These are phyloP conservation scores for Acheta domesticus DNA, from an alignment of 2,888 invertebrate genomes.

Conservation along the genomic window DNA sequence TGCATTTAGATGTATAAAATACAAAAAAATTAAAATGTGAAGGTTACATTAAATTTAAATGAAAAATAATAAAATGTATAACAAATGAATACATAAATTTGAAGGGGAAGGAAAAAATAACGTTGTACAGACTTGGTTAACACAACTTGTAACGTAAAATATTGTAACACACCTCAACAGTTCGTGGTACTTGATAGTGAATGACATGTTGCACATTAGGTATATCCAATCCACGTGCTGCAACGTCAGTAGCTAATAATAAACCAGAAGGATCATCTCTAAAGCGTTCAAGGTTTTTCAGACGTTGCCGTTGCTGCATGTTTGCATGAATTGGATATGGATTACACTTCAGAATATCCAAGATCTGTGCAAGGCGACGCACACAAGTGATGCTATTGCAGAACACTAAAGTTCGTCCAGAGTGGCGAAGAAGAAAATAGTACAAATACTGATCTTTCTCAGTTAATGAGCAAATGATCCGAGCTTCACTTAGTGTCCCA, in stretches of 20 bases:
- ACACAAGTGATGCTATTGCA: conserved; percentile 93
- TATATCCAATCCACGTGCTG: conserved; percentile 94
- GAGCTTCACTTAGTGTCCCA: conserved; percentile 76
- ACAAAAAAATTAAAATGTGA: too few species aligned
- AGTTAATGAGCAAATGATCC: conserved; percentile 71
- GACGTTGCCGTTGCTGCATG: conserved; percentile 90
- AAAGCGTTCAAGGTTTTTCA: conserved; percentile 90
- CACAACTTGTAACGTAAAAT: too few species aligned
- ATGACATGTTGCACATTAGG: conserved; percentile 90
- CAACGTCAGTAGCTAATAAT: conserved; percentile 93
- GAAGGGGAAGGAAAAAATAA: neutral
- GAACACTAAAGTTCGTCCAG: conserved; percentile 90
- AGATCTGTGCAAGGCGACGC: conserved; percentile 60
- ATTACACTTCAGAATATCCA: conserved; percentile 58
- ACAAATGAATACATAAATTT: neutral
- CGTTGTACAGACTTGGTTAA: too few species aligned
- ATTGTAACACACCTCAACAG: conserved; percentile 67
- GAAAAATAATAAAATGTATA: neutral
- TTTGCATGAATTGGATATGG: conserved; percentile 79
- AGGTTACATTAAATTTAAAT: too few species aligned
- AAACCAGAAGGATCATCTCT: conserved; percentile 68
- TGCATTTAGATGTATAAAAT: too few species aligned
- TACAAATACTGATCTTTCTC: conserved; percentile 91
- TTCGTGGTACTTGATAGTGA: conserved; percentile 87
- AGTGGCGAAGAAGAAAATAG: conserved; percentile 80